These are phyloP conservation scores for Eulemur albifrons DNA, from an alignment of 2,797 vertebrate species.

Conservation along the genomic window DNA sequence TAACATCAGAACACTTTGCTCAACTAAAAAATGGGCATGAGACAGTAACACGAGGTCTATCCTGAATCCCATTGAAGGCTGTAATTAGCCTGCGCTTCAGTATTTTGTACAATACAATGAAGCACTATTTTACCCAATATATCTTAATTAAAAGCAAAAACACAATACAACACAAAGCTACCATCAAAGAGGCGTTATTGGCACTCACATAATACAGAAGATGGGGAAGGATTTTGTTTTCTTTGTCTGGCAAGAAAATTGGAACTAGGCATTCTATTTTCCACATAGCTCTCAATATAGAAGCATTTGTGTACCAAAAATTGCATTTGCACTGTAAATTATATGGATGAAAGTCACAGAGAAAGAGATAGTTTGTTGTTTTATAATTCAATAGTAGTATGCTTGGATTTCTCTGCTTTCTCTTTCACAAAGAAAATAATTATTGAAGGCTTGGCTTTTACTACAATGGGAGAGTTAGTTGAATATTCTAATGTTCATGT, in stretches of 20 bases:
- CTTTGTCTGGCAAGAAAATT: slow-evolving; percentile 71
- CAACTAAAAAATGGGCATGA: slow-evolving; percentile 47
- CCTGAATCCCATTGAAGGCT: slow-evolving; percentile 60
- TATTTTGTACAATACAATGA: slow-evolving; percentile 71
- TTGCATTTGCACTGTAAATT: slow-evolving; percentile 74
- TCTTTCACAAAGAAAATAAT: slow-evolving; percentile 74
- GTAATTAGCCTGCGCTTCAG: slow-evolving; percentile 51
- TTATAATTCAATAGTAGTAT: slow-evolving; percentile 75
- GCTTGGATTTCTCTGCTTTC: slow-evolving; percentile 56
- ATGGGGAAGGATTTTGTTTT: slow-evolving; percentile 66
- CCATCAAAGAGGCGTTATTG: slow-evolving; percentile 69
- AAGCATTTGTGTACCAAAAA: slow-evolving; percentile 71
- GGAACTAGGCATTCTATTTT: slow-evolving; percentile 63
- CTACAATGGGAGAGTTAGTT: slow-evolving; percentile 45
- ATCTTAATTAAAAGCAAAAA: slow-evolving; percentile 77
- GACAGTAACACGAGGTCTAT: slow-evolving; percentile 53
- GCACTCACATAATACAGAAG: slow-evolving; percentile 63
- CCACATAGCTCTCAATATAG: slow-evolving; percentile 65
- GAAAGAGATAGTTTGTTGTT: slow-evolving; percentile 72
- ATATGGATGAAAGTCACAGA: slow-evolving; percentile 64
- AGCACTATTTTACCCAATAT: slow-evolving; percentile 64
- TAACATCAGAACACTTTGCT: slow-evolving; percentile 16
- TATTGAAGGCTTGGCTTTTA: slow-evolving; percentile 56
- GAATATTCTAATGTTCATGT: slow-evolving; percentile 60
- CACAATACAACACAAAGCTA: slow-evolving; percentile 54